These are phyloP conservation scores for Sitta europaea DNA, from an alignment of 2,113 vertebrate genomes.

Conservation along the genomic window DNA sequence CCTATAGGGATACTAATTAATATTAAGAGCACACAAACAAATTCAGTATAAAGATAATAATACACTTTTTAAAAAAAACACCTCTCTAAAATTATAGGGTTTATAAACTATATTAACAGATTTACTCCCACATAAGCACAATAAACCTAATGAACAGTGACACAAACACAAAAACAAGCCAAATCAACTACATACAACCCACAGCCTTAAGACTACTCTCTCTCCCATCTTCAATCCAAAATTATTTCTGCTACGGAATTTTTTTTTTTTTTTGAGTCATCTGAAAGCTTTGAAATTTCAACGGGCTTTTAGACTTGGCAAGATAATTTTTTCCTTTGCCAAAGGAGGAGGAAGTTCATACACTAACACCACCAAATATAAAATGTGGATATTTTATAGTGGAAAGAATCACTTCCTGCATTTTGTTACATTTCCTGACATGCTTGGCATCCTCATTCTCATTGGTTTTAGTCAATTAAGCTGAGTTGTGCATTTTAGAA, in stretches of 20 bases:
- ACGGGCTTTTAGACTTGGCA: conserved; percentile 18
- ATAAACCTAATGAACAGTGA: neutral
- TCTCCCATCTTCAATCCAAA: neutral
- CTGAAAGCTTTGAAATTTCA: neutral
- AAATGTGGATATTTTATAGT: neutral
- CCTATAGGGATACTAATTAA: neutral
- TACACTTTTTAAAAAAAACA: neutral
- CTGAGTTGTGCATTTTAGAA: neutral
- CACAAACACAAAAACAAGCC: neutral
- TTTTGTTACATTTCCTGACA: neutral
- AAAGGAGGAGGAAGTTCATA: conserved; percentile 11
- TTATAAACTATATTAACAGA: neutral
- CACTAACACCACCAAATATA: neutral
- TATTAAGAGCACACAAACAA: neutral
- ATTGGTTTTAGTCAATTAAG: neutral
- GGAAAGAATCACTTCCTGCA: neutral
- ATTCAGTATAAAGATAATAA: neutral
- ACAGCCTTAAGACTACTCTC: neutral
- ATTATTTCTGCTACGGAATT: neutral
- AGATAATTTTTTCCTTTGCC: neutral
- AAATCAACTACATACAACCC: neutral
- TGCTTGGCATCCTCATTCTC: neutral
- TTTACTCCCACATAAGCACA: neutral
- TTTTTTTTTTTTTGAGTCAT: neutral
- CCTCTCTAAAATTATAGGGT: neutral